A percentile compares a stretch with the other conserved stretches of the same genome.
These are phyloP conservation scores for Solea senegalensis DNA, from an alignment of 2,113 vertebrate genomes.

Conservation along the genomic window DNA sequence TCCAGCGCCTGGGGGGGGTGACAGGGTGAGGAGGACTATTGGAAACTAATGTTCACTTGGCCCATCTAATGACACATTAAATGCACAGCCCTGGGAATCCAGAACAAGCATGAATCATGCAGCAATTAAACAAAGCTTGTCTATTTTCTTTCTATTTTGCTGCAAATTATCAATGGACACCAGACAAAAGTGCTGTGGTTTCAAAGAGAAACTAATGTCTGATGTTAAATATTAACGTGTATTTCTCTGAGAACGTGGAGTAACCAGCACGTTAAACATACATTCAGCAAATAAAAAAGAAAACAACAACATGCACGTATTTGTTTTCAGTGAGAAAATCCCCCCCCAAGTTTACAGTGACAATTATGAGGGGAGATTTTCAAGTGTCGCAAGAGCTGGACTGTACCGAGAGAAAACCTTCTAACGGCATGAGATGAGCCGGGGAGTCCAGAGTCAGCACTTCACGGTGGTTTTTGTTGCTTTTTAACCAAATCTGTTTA, in stretches of 20 bases:
- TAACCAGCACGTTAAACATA: too few species aligned
- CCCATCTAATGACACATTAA: slow-evolving; percentile 60
- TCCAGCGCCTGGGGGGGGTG: slow-evolving; percentile 15
- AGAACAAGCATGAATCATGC: slow-evolving; percentile 67
- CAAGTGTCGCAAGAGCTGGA: slow-evolving; percentile 36
- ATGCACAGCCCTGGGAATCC: slow-evolving; percentile 53
- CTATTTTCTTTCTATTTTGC: neutral
- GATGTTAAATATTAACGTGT: too few species aligned
- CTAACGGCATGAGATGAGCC: slow-evolving; percentile 42
- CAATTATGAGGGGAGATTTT: slow-evolving; percentile 41
- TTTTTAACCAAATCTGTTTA: slow-evolving; percentile 20
- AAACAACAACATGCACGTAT: neutral
- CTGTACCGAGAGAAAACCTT: slow-evolving; percentile 42
- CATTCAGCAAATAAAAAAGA: slow-evolving; percentile 18
- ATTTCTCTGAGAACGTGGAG: slow-evolving; percentile 9
- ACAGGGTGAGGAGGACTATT: slow-evolving; percentile 35
- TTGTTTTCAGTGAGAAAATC: slow-evolving; percentile 42
- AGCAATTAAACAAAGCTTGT: slow-evolving; percentile 43
- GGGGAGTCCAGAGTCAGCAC: slow-evolving; percentile 39
- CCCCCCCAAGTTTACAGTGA: slow-evolving; percentile 8
- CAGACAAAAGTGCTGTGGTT: neutral
- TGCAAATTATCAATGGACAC: neutral
- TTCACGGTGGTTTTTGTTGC: slow-evolving; percentile 25
- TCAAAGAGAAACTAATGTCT: too few species aligned
- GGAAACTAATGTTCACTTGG: slow-evolving; percentile 64